phyloP scores from a whole-genome alignment of 2,797 vertebrate species.

The Lutjanus argentimaculatus region DNA sequence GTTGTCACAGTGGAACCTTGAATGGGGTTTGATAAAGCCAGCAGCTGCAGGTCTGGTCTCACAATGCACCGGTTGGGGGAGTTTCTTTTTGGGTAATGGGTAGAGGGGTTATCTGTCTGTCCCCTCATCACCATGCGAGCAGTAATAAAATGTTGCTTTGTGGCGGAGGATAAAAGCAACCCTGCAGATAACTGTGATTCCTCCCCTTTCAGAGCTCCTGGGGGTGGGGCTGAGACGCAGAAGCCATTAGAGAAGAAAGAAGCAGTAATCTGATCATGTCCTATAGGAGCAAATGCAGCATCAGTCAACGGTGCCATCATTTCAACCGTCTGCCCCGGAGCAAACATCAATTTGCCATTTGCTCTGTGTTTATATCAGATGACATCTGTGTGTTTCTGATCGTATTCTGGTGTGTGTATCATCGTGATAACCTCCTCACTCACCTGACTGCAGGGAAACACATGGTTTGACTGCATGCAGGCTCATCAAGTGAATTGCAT shows the following conservation, averaged over 20 bases:
- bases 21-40: constrained; percentile 33
- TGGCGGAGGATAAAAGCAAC: constrained; percentile 62
- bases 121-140: constrained; percentile 50
- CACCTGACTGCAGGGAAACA: constrained; percentile 14
- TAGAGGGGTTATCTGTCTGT: constrained; percentile 37
- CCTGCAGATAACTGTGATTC: constrained; percentile 56
- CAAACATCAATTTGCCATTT: constrained; percentile 41
- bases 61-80: constrained; percentile 17
- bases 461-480: constrained; percentile 4
- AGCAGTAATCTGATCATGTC: constrained; percentile 76
- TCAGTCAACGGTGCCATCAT: constrained; percentile 64
- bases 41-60: constrained; percentile 32
- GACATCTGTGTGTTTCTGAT: constrained; percentile 27
- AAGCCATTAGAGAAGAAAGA: constrained; percentile 69
- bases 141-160: constrained; percentile 69
- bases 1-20: constrained; percentile 30
- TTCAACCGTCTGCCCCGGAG: constrained; percentile 42
- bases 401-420: constrained; percentile 29
- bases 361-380: constrained; percentile 37
- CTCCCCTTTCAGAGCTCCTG: constrained; percentile 23
- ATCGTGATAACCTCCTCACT: constrained; percentile 26
- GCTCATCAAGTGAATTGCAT: constrained; percentile 22
- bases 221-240: constrained; percentile 47
- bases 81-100: constrained; percentile 35
- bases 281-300: constrained; percentile 48